Base-by-base conservation (phyloP, 2,888 invertebrate genomes). In the Gari tellinella region DNA sequence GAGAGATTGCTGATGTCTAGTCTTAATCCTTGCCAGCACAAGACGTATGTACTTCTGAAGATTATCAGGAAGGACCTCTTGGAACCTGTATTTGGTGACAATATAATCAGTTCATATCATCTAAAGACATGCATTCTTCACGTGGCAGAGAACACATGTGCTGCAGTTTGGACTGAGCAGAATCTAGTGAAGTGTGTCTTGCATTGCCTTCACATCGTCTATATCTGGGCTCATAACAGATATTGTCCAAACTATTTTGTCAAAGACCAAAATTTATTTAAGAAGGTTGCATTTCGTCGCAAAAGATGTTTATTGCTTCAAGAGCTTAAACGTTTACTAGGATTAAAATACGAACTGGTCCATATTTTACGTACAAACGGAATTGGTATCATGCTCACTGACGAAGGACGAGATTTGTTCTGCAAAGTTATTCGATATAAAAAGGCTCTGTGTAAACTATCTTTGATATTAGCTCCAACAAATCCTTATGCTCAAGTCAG, bases 11-110 rank as follows among this genome's bases (percentile, higher is more conserved):
- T 68, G 3, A 62, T 62, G 62, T 62, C 52, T 37, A 56, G 43
- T 51, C 49, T 68, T 7, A 62, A 56, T 25, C 15, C 43, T 1
- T 25, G 38, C n/a, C 68, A 68, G 38, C 37, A 46, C 23, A 61
- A 61, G 17, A 62, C 62, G 19, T 68, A 62, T 43, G 46, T 68
- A 7, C 45, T 68, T 21, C 43, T 68, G 17, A 68, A 68, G 25
- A 41, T 62, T 19, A 49, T 62, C 2, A 68, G 43, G 40, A 62
- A 55, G 10, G 26, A 37, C 23, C 10, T 53, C 10, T 26, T 68
- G 2, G 17, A 62, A 26, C 23, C 51, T 31, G 17, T 40, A 2
- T 15, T n/a, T 38, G 49, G 21, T 19, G 37, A 60, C 14, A 19
- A 31, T 19, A n/a, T n/a, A n/a, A 15, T 60, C 1, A 46, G 48